phyloP scores from a whole-genome alignment of 2,888 invertebrate species.

The Brenthis ino region DNA sequence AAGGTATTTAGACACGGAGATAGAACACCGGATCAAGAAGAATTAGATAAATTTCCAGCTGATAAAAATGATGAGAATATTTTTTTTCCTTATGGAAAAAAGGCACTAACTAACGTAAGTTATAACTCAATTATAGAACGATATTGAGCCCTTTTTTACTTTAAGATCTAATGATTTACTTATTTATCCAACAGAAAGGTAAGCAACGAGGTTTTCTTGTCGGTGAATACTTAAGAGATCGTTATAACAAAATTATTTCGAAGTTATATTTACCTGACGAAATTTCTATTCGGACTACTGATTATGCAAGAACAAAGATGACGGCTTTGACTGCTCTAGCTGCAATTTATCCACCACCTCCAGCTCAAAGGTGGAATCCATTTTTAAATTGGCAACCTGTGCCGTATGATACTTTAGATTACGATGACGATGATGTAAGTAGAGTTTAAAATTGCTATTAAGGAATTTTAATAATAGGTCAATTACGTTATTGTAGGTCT shows the following conservation, averaged over 20 bases:
- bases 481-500: too few relatives aligned
- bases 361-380: conserved; percentile 81
- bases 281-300: conserved; percentile 82
- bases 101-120: conserved; percentile 85
- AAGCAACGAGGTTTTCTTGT: conserved; percentile 75
- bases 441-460: not conserved
- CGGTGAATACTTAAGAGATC: conserved; percentile 71
- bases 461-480: not conserved
- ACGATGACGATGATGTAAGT: conserved; percentile 70
- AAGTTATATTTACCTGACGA: conserved; percentile 74
- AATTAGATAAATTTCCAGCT: conserved; percentile 77
- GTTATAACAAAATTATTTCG: conserved; percentile 73
- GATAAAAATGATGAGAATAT: conserved; percentile 61
- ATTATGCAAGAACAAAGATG: conserved; percentile 88
- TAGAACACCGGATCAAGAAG: conserved; percentile 84
- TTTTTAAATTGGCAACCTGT: conserved; percentile 86
- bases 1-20: conserved; percentile 88
- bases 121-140: not conserved
- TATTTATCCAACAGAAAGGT: conserved; percentile 64
- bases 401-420: conserved; percentile 74
- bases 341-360: conserved; percentile 85
- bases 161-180: not conserved
- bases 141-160: not conserved
- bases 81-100: conserved; percentile 85
- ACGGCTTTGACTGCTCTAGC: conserved; percentile 86